Evolutionary conservation across 2,888 invertebrate genomes (phyloP).

Genomic region (Chaetogeoica ovagalla): DNA sequence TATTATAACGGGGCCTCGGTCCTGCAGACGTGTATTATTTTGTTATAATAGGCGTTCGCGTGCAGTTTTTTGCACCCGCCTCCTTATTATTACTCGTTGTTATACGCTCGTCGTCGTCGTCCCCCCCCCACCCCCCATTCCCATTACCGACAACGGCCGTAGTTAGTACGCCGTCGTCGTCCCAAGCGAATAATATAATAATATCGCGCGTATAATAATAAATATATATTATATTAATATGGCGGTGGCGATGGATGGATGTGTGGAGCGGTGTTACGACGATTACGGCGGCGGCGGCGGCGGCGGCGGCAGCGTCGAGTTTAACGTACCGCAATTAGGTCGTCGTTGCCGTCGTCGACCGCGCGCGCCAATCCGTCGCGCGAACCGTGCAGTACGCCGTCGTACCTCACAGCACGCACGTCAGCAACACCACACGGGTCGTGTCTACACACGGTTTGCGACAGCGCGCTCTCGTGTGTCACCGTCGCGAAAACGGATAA

Average conservation of each 20-base stretch:
- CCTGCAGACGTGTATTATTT: neutral
- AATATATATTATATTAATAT: neutral
- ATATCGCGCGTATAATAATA: constrained; percentile 9
- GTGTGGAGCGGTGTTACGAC: constrained; percentile 22
- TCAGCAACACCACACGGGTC: neutral
- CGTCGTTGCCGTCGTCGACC: constrained; percentile 10
- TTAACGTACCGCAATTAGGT: constrained; percentile 52
- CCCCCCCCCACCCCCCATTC: too few species aligned
- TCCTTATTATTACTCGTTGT: neutral
- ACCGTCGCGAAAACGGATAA: too few species aligned
- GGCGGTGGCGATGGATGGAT: constrained; percentile 1
- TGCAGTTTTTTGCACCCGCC: constrained; percentile 44
- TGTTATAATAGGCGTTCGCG: neutral
- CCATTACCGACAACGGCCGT: too few species aligned
- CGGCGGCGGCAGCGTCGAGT: constrained; percentile 26
- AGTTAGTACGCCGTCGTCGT: neutral
- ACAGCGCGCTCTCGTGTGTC: too few species aligned
- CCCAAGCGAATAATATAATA: too few species aligned
- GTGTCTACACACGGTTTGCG: constrained; percentile 14
- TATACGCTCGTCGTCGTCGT: too few species aligned
- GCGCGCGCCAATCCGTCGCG: constrained; percentile 2
- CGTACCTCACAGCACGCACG: neutral
- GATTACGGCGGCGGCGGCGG: too few species aligned
- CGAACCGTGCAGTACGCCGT: neutral
- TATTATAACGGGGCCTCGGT: constrained; percentile 31